Evolutionary conservation across 2,797 vertebrate species (phyloP).

Genomic region (Yasuhikotakia modesta): DNA sequence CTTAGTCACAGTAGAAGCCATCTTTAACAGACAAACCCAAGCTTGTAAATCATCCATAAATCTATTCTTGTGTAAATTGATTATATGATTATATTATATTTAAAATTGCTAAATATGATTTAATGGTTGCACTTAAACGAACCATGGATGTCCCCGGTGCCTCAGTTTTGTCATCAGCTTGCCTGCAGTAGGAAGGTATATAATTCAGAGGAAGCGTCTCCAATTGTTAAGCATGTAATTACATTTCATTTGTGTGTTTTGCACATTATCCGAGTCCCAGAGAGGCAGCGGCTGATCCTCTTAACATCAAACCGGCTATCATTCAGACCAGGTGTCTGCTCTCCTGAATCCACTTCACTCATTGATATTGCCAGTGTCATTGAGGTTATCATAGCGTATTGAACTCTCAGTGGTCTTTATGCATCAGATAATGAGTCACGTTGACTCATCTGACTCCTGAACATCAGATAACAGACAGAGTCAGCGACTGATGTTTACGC

Average conservation of each 20-base stretch:
- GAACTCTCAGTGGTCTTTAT: slow-evolving; percentile 1
- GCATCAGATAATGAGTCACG: background rate
- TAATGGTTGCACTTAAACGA: too few species aligned
- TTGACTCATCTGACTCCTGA: background rate
- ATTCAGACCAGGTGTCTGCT: slow-evolving; percentile 21
- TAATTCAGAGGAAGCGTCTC: too few species aligned
- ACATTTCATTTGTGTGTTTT: slow-evolving; percentile 54
- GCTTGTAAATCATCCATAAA: too few species aligned
- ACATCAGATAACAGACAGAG: slow-evolving; percentile 1
- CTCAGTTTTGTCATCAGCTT: too few species aligned
- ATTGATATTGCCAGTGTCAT: background rate
- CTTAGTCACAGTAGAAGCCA: background rate
- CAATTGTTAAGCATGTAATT: too few species aligned
- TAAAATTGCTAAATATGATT: too few species aligned
- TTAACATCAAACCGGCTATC: slow-evolving; percentile 62
- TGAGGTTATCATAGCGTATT: slow-evolving; percentile 36
- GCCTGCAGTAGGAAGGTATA: too few species aligned
- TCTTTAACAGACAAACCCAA: background rate
- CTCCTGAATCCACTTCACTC: slow-evolving; percentile 7
- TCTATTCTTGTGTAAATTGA: too few species aligned
- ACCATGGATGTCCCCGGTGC: too few species aligned
- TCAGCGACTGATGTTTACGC: background rate
- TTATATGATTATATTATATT: too few species aligned
- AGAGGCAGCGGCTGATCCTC: slow-evolving; percentile 72
- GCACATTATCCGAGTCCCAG: slow-evolving; percentile 72